Conservation (phyloP, 2,797 vertebrate species). For the Halcyon leucocephala region DNA sequence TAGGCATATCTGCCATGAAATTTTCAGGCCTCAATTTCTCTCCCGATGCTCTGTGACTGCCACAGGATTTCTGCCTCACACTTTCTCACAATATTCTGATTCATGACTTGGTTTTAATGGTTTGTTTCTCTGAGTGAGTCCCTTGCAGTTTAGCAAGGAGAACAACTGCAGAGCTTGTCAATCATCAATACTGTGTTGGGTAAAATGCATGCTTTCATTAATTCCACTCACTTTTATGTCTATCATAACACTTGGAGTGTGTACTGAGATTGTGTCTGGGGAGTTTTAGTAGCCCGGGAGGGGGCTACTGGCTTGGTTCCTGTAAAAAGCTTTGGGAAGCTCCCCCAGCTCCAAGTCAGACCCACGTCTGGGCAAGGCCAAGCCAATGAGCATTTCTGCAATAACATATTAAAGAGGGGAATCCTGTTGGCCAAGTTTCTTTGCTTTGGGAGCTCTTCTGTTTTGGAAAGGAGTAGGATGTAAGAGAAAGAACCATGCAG, state of each 20-base stretch:
- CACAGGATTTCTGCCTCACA: background rate
- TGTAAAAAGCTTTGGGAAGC: background rate
- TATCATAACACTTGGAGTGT: background rate
- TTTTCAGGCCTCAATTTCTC: background rate
- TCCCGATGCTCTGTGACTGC: background rate
- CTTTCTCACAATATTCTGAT: background rate
- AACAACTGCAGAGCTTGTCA: background rate
- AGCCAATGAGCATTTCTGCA: background rate
- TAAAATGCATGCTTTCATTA: background rate
- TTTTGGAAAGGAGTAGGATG: background rate
- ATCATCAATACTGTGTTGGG: background rate
- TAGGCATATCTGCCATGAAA: background rate
- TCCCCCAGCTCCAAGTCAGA: background rate
- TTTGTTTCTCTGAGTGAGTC: background rate
- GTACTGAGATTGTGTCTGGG: background rate
- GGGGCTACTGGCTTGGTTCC: background rate
- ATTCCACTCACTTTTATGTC: background rate
- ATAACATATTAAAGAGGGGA: background rate
- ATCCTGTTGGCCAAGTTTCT: background rate
- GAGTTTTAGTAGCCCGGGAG: background rate
- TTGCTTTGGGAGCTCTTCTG: background rate
- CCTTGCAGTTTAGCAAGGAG: background rate
- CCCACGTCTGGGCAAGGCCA: background rate
- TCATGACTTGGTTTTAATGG: background rate
- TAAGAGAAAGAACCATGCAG: background rate